Percentiles rank a stretch among this genome's conserved stretches.
phyloP scores from a whole-genome alignment of 1,140 invertebrate species.

The Campoletis sonorensis region DNA sequence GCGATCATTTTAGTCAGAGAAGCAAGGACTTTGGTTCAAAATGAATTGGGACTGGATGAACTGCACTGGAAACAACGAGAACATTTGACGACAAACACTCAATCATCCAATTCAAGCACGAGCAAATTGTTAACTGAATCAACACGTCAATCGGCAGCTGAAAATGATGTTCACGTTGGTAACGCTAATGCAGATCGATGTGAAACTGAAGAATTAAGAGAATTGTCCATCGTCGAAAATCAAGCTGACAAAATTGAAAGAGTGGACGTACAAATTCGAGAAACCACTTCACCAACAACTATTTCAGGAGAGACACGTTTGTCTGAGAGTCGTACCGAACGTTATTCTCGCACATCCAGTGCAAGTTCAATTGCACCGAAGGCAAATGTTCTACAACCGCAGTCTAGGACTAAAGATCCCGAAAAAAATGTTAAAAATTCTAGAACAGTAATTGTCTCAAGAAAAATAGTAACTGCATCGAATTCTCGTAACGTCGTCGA shows the following conservation, averaged over 20 bases:
- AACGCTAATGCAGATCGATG: no score
- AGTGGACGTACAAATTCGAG: no score
- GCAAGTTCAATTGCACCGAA: no score
- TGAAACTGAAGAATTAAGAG: no score
- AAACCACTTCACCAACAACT: no score
- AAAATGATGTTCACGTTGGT: background rate
- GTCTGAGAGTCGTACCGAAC: no score
- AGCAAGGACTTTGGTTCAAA: conserved; percentile 82
- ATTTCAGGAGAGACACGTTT: no score
- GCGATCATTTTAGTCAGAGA: conserved; percentile 88
- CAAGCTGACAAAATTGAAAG: no score
- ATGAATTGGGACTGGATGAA: conserved; percentile 75
- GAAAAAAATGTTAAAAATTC: background rate
- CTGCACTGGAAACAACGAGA: conserved; percentile 71
- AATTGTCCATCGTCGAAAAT: no score
- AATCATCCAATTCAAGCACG: background rate
- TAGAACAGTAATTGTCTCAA: background rate
- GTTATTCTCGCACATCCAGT: no score
- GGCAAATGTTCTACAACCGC: no score
- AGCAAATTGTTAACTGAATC: background rate
- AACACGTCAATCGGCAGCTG: background rate
- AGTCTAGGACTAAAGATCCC: no score
- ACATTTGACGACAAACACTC: conserved; percentile 5
- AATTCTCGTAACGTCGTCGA: background rate
- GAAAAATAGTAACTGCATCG: background rate